Evolutionary conservation across 2,113 vertebrate species (phyloP).

Genomic region (Psammodynastes pulverulentus): DNA sequence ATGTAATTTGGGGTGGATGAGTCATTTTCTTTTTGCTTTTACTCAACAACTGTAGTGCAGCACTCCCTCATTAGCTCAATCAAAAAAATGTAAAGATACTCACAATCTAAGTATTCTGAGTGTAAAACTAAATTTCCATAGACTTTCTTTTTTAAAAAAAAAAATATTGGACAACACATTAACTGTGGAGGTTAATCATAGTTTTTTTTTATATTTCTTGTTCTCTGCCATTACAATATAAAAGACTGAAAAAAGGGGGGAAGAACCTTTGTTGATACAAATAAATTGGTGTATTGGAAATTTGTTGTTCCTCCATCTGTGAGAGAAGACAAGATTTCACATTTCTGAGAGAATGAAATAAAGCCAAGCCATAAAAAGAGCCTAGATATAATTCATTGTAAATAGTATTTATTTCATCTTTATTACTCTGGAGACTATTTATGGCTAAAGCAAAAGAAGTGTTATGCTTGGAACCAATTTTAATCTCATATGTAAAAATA

Average conservation of each 20-base stretch:
- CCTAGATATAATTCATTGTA: constrained; percentile 12
- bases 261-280: neutral
- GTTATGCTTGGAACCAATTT: constrained; percentile 16
- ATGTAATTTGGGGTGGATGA: neutral
- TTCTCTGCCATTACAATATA: neutral
- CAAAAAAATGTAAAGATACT: neutral
- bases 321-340: constrained; percentile 7
- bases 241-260: neutral
- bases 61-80: neutral
- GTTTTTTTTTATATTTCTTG: neutral
- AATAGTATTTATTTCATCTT: constrained; percentile 40
- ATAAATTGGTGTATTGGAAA: neutral
- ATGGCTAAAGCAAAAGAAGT: constrained; percentile 24
- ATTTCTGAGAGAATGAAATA: constrained; percentile 12
- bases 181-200: neutral
- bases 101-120: neutral
- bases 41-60: neutral
- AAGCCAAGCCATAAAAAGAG: neutral
- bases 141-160: neutral
- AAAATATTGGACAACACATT: neutral
- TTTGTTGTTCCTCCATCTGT: constrained; percentile 24
- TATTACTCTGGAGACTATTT: neutral
- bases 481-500: neutral
- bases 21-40: neutral
- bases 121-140: neutral